Evolutionary conservation across 2,888 invertebrate species (phyloP), one percentile per base, ranked within the genome.

Genomic region (Adelphocoris suturalis): DNA sequence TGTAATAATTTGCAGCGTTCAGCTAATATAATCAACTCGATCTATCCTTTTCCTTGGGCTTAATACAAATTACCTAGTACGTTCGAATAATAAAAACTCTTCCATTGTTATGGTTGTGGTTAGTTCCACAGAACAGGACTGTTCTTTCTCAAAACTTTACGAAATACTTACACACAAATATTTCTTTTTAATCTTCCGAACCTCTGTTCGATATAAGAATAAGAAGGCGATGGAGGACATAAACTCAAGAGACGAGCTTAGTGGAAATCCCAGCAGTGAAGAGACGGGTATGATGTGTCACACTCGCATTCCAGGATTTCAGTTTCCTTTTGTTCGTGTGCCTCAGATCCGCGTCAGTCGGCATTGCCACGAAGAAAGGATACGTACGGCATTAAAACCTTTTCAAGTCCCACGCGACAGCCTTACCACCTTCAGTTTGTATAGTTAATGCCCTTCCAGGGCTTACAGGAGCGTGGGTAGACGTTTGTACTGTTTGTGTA

Each of bases 371-470:
- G 19, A 13, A 61, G 61, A 61, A 68, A 23, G 68, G 23, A 68
- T 61, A 61, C 23, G 19, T 23, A 23, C 68, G 68, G 19, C n/a
- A 68, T 23, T 23, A 68, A 68, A 68, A 68, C 68, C 68, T 68
- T 68, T 68, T 68, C 23, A 68, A 68, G 68, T 68, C 68, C 68
- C 68, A 68, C 68, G 68, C 23, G 68, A 68, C 68, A 23, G 68
- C 4, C n/a, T 68, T 68, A 68, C 68, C 68, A 23, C 68, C 13
- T 27, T 23, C 2, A 68, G 68, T 68, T 68, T 68, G 23, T 23
- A 68, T 68, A 68, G 23, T 68, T 23, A 68, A 68, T 68, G 68
- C 68, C 27, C 68, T 68, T 23, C 23, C 23, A 68, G 23, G 19
- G 68, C 57, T 68, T 11, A 68, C 12, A 19, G 57, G 68, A 68